Percentiles rank a stretch among this genome's conserved stretches.
Evolutionary conservation across 2,888 invertebrate genomes (phyloP).

Genomic region (Nomada lathburiana): DNA sequence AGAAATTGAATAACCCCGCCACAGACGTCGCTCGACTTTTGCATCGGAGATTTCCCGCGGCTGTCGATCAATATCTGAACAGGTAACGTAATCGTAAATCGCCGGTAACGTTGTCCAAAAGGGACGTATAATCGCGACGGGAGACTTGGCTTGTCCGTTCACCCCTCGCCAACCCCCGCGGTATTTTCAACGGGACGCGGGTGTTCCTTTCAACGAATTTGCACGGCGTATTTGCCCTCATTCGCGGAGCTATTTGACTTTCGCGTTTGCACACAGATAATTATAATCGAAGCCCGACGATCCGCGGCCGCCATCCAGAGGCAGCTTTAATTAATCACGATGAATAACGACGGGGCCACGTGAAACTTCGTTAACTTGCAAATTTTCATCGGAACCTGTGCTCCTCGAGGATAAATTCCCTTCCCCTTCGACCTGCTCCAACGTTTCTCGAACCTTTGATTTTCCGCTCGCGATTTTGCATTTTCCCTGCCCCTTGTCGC

Average conservation of each 20-base stretch:
- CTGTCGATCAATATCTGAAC: conserved; percentile 55
- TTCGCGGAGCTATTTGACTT: conserved; percentile 52
- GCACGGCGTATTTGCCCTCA: conserved; percentile 52
- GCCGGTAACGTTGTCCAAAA: conserved; percentile 1
- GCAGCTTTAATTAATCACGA: conserved; percentile 60
- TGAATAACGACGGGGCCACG: conserved; percentile 52
- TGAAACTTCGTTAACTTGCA: conserved; percentile 62
- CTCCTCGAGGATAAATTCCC: conserved; percentile 34
- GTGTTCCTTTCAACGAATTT: conserved; percentile 57
- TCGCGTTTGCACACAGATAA: conserved; percentile 60
- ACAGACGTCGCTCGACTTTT: not conserved
- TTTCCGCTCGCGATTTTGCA: conserved; percentile 37
- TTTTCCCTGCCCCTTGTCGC: conserved; percentile 34
- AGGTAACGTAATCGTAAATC: conserved; percentile 37
- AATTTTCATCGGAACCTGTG: conserved; percentile 35
- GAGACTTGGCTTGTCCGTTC: not conserved
- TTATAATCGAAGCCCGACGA: conserved; percentile 58
- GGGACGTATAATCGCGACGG: not conserved
- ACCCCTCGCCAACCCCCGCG: not conserved
- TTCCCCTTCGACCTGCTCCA: not conserved
- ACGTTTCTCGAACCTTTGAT: conserved; percentile 40
- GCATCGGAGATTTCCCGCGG: conserved; percentile 14
- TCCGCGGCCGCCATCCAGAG: conserved; percentile 40
- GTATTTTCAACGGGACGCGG: conserved; percentile 2
- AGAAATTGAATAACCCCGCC: conserved; percentile 35